Evolutionary conservation across 1,140 invertebrate genomes (phyloP), one percentile per base, ranked within the genome.

Genomic region (Phymorhynchus buccinoides): DNA sequence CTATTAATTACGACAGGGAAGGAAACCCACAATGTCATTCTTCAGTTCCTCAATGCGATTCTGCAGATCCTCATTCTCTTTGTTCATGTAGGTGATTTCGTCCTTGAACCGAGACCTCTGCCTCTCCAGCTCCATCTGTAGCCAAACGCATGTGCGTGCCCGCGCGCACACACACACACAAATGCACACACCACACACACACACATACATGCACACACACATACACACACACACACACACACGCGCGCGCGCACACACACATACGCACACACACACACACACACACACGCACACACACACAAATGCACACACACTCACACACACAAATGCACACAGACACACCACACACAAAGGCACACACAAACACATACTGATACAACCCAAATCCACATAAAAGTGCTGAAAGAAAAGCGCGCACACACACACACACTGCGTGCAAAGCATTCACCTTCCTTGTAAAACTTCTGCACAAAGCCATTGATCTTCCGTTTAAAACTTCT

Each of bases 101-200:
- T 92, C 92, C 35, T 89, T 90, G 41, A 88, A 86, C 18, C 91
- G 84, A 52, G 84, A 84, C 77, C 90, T 89, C 84, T 90, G 88
- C 30, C 89, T 85, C n/a, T 92, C 90, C 68, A 92, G 80, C 79
- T 92, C 92, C 87, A 90, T 88, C 91, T 92, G 84, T n/a, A 22
- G 52, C n/a, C n/a, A n/a, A n/a, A n/a, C n/a, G n/a, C n/a, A n/a
- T n/a, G n/a, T n/a, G n/a, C n/a, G n/a, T n/a, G n/a, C n/a, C n/a
- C n/a, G n/a, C n/a, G n/a, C n/a, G n/a, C n/a, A n/a, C n/a, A n/a
- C n/a, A n/a, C n/a, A n/a, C n/a, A n/a, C n/a, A n/a, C n/a, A n/a
- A n/a, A n/a, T n/a, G n/a, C n/a, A n/a, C n/a, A n/a, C n/a, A n/a
- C n/a, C n/a, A n/a, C n/a, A n/a, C n/a, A 62, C 56, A 62, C 56